Base-by-base conservation (phyloP, 2,113 vertebrate species). In the Pollimyrus isidori region DNA sequence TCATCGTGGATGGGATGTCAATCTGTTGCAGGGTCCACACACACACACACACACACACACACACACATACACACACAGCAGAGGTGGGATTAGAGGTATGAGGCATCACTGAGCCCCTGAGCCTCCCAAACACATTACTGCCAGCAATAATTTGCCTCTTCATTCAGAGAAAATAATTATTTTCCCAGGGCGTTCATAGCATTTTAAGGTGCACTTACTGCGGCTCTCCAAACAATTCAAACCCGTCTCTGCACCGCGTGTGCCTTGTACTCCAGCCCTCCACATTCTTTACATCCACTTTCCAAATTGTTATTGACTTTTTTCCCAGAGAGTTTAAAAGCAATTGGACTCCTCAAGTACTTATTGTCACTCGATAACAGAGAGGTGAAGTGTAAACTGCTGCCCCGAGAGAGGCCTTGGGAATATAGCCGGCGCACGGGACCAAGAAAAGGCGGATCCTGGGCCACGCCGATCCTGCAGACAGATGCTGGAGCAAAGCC, bases 261-360 rank as follows among this genome's bases (percentile, higher is more conserved):
- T 48, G 82, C 9, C 45, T n/a, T 84, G 17, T 84, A 84, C 82
- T 21, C 82, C 21, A 23, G 45, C 45, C 82, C 17, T 84, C 82
- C 82, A 46, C 45, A 45, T 42, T 48, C 19, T 42, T 48, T 84
- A 48, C 82, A 84, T 84, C 82, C 19, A 84, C 82, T 84, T 84
- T 48, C 82, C 82, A 84, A 84, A 84, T 84, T 84, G 82, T 48
- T 84, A 84, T 84, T 84, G 82, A 84, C 82, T 84, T 84, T 84
- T 82, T 46, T 84, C 42, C 42, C 76, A 82, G 76, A 45, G 35
- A 82, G 76, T 48, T 84, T 84, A 46, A 84, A 84, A 46, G 82
- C 39, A 48, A 84, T 84, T 84, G 39, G 45, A 46, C 82, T 84
- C 82, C 39, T 84, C 45, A 84, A 48, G 45, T 84, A 46, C 39